phyloP scores from a whole-genome alignment of 2,888 invertebrate genomes.

The Allygus modestus region DNA sequence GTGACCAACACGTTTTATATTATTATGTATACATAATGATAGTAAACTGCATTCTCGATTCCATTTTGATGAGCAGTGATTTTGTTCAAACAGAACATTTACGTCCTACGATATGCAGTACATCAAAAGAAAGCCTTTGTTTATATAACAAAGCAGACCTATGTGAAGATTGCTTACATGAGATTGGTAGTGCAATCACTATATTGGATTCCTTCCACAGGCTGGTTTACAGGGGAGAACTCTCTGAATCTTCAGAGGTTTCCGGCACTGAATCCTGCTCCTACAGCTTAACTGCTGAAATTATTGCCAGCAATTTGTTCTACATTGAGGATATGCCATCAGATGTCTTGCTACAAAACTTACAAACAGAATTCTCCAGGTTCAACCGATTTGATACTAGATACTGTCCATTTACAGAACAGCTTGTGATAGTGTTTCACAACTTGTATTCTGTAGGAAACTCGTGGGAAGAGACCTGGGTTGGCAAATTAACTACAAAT shows the following conservation, averaged over 20 bases:
- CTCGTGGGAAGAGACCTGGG: constrained; percentile 11
- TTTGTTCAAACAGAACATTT: neutral
- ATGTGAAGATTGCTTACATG: neutral
- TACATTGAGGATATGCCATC: constrained; percentile 10
- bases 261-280: neutral
- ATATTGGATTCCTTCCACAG: neutral
- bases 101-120: neutral
- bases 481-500: neutral
- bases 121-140: neutral
- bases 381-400: neutral
- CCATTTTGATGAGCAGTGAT: neutral
- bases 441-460: neutral
- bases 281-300: constrained; percentile 5
- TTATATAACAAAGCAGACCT: neutral
- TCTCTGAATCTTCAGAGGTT: neutral
- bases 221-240: neutral
- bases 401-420: constrained; percentile 34
- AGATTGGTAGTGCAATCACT: neutral
- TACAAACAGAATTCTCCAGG: neutral
- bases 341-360: constrained; percentile 28
- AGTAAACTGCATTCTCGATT: constrained; percentile 17
- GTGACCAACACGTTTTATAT: neutral
- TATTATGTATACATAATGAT: constrained; percentile 20
- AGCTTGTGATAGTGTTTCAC: constrained; percentile 43
- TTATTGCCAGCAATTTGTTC: neutral